A percentile compares a stretch with the other conserved stretches of the same genome.
Conservation (phyloP, 2,888 invertebrate genomes). For the Xanthorhoe designata region DNA sequence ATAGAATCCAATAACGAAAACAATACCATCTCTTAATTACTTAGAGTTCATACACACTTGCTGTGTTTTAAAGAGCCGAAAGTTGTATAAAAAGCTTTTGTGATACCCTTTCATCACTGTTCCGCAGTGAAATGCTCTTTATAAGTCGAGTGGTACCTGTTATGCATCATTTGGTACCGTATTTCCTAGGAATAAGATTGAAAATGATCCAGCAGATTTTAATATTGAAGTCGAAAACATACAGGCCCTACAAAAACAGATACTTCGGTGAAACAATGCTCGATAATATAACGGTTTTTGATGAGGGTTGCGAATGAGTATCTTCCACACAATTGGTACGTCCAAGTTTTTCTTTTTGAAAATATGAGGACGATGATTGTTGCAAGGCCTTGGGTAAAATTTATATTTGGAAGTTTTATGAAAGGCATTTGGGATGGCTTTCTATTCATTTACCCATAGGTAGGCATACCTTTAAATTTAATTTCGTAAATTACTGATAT, state of each 20-base stretch:
- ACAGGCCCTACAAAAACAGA: conserved; percentile 68
- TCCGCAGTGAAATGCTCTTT: conserved; percentile 76
- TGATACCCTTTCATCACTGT: conserved; percentile 68
- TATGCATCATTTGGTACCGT: conserved; percentile 11
- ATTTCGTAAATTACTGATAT: too few species aligned
- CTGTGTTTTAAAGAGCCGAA: conserved; percentile 69
- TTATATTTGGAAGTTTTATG: not conserved
- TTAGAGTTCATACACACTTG: conserved; percentile 55
- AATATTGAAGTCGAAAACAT: conserved; percentile 62
- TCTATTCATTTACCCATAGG: not conserved
- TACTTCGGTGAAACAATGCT: conserved; percentile 72
- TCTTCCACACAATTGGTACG: conserved; percentile 47
- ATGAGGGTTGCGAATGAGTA: conserved; percentile 54
- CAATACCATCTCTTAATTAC: conserved; percentile 55
- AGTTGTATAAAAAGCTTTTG: conserved; percentile 81
- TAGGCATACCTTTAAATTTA: not conserved
- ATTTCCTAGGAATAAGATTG: conserved; percentile 20
- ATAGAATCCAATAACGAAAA: conserved; percentile 33
- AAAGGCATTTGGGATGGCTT: not conserved
- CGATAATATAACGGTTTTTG: conserved; percentile 73
- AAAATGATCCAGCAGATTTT: conserved; percentile 11
- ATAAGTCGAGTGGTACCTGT: not conserved
- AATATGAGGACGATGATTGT: conserved; percentile 29
- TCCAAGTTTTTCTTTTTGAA: conserved; percentile 38
- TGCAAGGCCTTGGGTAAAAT: conserved; percentile 16